phyloP scores from a whole-genome alignment of 2,797 vertebrate species.

The Eutrigla gurnardus region DNA sequence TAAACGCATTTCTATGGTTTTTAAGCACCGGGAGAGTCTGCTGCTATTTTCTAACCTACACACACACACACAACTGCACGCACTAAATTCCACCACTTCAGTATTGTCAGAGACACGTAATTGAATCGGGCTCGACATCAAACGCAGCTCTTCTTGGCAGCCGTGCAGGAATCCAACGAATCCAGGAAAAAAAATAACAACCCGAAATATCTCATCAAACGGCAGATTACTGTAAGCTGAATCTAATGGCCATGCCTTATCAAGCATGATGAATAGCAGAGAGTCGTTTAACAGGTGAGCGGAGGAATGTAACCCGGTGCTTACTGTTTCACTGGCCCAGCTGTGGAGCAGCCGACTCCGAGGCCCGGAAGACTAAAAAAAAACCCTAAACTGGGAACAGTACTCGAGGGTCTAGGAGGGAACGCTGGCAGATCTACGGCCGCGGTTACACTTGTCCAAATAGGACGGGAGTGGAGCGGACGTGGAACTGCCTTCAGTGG shows the following conservation, averaged over 20 bases:
- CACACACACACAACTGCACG: conserved; percentile 37
- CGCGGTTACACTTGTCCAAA: too few species aligned
- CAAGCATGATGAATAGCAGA: conserved; percentile 63
- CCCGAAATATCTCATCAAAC: conserved; percentile 78
- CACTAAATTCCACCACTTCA: conserved; percentile 59
- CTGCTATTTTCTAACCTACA: conserved; percentile 29
- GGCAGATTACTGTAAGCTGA: conserved; percentile 74
- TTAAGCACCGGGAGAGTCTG: conserved; percentile 15
- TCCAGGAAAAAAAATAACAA: conserved; percentile 65
- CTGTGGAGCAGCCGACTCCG: conserved; percentile 56
- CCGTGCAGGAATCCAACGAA: conserved; percentile 66
- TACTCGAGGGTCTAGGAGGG: conserved; percentile 20
- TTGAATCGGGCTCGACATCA: conserved; percentile 73
- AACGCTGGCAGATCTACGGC: neutral
- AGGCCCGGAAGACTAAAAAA: conserved; percentile 52
- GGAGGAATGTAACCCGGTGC: conserved; percentile 61
- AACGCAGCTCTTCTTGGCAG: conserved; percentile 70
- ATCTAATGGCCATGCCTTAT: conserved; percentile 70
- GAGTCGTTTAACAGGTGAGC: conserved; percentile 72
- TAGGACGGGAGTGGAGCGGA: too few species aligned
- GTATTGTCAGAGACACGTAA: conserved; percentile 58
- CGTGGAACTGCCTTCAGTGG: too few species aligned
- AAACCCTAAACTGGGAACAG: conserved; percentile 32
- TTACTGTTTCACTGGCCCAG: conserved; percentile 58
- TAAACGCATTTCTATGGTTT: conserved; percentile 12